phyloP scores from a whole-genome alignment of 2,797 vertebrate species.

The Clarias laeviceps region DNA sequence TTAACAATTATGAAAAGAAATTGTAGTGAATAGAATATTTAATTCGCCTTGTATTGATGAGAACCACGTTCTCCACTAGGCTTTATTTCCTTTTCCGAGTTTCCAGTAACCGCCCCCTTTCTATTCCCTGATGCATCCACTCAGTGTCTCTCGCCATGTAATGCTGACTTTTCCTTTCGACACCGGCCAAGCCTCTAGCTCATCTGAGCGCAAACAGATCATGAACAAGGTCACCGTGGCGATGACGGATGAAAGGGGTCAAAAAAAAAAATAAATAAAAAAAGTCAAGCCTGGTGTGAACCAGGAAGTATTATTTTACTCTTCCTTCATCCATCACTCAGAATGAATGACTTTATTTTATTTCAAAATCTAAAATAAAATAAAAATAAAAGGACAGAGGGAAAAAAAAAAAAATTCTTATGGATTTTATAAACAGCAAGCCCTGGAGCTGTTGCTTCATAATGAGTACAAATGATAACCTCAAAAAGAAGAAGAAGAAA shows the following conservation, averaged over 20 bases:
- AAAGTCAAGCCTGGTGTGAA: slow-evolving; percentile 67
- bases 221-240: slow-evolving; percentile 78
- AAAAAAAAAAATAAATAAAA: slow-evolving; percentile 38
- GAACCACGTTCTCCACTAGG: background rate
- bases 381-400: slow-evolving; percentile 68
- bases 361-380: too few relatives aligned
- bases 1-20: background rate
- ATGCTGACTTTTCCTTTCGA: slow-evolving; percentile 68
- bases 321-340: slow-evolving; percentile 83
- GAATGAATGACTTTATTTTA: slow-evolving; percentile 84
- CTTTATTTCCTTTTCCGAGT: slow-evolving; percentile 63
- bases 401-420: slow-evolving; percentile 68
- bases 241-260: slow-evolving; percentile 60
- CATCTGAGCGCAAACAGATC: slow-evolving; percentile 74
- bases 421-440: slow-evolving; percentile 84
- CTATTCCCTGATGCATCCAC: slow-evolving; percentile 69
- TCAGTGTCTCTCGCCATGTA: slow-evolving; percentile 78
- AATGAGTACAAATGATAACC: slow-evolving; percentile 81
- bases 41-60: background rate
- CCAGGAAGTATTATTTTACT: slow-evolving; percentile 86
- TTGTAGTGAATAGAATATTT: background rate
- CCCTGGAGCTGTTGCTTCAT: slow-evolving; percentile 78
- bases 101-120: background rate
- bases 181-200: slow-evolving; percentile 69
- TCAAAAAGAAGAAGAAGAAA: slow-evolving; percentile 18